Percentiles rank a stretch among this genome's conserved stretches.
Conservation (phyloP, 2,113 vertebrate genomes). For the Dryoscopus gambensis region DNA sequence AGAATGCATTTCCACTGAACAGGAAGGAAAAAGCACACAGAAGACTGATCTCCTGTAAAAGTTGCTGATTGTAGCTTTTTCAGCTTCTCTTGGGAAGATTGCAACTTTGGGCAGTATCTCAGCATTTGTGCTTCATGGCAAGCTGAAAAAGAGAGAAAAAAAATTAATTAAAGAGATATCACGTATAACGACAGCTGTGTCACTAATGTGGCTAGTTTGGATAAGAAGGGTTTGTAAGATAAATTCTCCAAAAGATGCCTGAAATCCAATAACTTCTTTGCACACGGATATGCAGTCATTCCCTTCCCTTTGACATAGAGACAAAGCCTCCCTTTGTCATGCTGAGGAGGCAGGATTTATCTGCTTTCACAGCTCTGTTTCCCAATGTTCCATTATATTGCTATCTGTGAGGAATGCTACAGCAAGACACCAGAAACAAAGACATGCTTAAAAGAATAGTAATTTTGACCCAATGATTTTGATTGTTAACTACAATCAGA, state of each 20-base stretch:
- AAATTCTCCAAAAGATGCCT: neutral
- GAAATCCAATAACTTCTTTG: neutral
- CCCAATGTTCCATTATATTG: neutral
- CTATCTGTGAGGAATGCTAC: neutral
- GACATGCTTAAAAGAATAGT: neutral
- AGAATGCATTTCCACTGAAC: slow-evolving; percentile 53
- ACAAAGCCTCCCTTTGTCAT: neutral
- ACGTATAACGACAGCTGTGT: accelerated
- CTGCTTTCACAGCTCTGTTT: neutral
- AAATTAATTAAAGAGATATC: neutral
- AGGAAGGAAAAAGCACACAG: slow-evolving; percentile 51
- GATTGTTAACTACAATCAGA: neutral
- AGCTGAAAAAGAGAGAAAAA: slow-evolving; percentile 75
- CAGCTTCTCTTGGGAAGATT: slow-evolving; percentile 60
- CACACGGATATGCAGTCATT: neutral
- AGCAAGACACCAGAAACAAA: neutral
- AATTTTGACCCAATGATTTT: neutral
- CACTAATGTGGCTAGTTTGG: neutral
- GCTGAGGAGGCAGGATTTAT: neutral
- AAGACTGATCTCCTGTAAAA: slow-evolving; percentile 62
- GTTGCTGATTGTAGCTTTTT: slow-evolving; percentile 47
- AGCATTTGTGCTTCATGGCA: slow-evolving; percentile 98
- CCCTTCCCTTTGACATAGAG: neutral
- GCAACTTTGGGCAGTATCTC: slow-evolving; percentile 73
- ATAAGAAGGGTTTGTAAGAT: neutral